These are phyloP conservation scores for Eumerus sabulonum DNA, from an alignment of 2,888 invertebrate genomes.

Conservation along the genomic window DNA sequence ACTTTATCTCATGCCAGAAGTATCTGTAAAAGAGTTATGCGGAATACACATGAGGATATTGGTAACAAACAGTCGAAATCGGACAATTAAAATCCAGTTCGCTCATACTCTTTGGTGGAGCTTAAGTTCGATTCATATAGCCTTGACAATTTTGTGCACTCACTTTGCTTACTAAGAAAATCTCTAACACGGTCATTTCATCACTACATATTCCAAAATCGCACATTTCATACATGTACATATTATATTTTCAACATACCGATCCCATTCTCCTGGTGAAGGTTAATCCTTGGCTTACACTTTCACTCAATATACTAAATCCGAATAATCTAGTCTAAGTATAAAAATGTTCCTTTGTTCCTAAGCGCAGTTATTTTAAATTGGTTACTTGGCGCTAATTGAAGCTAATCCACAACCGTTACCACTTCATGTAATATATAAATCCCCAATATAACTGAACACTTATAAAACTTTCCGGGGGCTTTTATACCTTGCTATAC, in stretches of 20 bases:
- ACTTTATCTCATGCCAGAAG: slow-evolving; percentile 44
- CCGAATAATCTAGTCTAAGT: slow-evolving; percentile 1
- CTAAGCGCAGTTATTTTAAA: slow-evolving; percentile 30
- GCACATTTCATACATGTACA: neutral
- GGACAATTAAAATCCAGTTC: slow-evolving; percentile 49
- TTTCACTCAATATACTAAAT: slow-evolving; percentile 31
- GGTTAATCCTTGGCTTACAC: slow-evolving; percentile 14
- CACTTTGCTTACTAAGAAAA: neutral
- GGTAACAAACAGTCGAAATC: slow-evolving; percentile 40
- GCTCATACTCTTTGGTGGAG: slow-evolving; percentile 41
- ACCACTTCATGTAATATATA: slow-evolving; percentile 69
- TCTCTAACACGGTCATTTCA: neutral
- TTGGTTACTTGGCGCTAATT: slow-evolving; percentile 47
- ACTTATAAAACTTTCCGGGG: slow-evolving; percentile 73
- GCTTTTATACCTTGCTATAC: slow-evolving; percentile 74
- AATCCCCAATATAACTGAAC: slow-evolving; percentile 74
- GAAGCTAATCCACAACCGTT: slow-evolving; percentile 51
- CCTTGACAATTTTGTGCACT: slow-evolving; percentile 37
- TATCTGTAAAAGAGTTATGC: slow-evolving; percentile 24
- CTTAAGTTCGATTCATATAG: slow-evolving; percentile 22
- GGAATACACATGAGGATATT: too few species aligned
- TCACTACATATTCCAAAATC: neutral
- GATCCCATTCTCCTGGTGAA: slow-evolving; percentile 32
- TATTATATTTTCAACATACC: slow-evolving; percentile 38
- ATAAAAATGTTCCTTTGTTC: slow-evolving; percentile 36